phyloP scores from a whole-genome alignment of 2,797 vertebrate species.

The Atherinosoma microstoma region DNA sequence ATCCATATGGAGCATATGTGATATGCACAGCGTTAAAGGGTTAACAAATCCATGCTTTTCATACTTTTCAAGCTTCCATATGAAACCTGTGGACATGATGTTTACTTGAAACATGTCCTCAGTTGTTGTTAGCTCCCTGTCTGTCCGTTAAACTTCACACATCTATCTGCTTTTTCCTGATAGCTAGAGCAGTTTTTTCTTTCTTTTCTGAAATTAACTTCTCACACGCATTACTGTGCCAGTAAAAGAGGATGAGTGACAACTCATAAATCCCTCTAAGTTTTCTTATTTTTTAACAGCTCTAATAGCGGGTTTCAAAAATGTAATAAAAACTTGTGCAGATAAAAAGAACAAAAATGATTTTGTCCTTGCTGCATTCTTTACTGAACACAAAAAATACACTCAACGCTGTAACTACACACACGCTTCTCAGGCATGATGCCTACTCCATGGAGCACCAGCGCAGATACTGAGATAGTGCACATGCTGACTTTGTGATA shows the following conservation, averaged over 20 bases:
- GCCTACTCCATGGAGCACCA: slow-evolving; percentile 30
- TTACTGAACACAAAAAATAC: slow-evolving; percentile 16
- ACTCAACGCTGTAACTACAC: slow-evolving; percentile 12
- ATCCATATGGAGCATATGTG: too few relatives aligned
- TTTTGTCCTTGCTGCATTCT: slow-evolving; percentile 2
- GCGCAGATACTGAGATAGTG: slow-evolving; percentile 66
- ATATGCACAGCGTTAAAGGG: too few relatives aligned
- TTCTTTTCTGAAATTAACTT: slow-evolving; percentile 4
- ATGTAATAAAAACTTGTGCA: neutral
- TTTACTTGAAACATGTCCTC: too few relatives aligned
- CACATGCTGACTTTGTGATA: slow-evolving; percentile 71
- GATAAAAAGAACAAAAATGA: slow-evolving; percentile 10
- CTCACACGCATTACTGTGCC: slow-evolving; percentile 1
- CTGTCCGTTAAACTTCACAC: neutral
- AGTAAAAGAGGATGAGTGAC: slow-evolving; percentile 13
- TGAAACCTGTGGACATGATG: too few relatives aligned
- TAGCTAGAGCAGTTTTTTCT: slow-evolving; percentile 7
- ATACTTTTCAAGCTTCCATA: too few relatives aligned
- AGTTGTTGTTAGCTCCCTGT: too few relatives aligned
- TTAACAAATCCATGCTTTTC: too few relatives aligned
- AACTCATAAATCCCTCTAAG: slow-evolving; percentile 1
- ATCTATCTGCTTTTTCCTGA: slow-evolving; percentile 12
- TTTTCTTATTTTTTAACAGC: neutral
- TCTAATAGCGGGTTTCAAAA: slow-evolving; percentile 6
- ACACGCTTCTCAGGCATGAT: slow-evolving; percentile 22